Evolutionary conservation across 2,113 vertebrate species (phyloP).

Genomic region (Corythornis cristatus): DNA sequence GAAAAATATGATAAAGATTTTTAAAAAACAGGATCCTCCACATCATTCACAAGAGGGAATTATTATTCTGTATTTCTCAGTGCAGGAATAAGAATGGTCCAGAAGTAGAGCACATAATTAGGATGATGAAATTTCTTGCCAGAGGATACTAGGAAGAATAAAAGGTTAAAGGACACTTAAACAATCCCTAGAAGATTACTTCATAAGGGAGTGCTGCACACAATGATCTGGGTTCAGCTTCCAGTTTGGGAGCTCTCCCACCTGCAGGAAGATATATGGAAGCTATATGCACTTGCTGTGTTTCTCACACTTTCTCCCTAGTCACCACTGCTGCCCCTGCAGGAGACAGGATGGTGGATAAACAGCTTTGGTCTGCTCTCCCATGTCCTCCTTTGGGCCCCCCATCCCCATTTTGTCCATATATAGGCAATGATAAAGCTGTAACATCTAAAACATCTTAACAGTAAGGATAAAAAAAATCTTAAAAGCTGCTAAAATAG

Average conservation of each 20-base stretch:
- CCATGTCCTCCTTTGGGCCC: not conserved
- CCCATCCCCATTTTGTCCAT: not conserved
- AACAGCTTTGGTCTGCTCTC: not conserved
- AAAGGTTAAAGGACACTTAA: not conserved
- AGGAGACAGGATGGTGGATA: not conserved
- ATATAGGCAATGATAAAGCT: not conserved
- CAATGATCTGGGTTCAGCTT: not conserved
- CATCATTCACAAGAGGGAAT: not conserved
- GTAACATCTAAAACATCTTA: not conserved
- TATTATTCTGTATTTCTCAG: not conserved
- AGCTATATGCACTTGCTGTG: not conserved
- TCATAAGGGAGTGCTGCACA: not conserved
- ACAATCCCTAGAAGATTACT: not conserved
- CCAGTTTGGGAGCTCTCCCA: no score
- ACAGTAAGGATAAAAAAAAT: not conserved
- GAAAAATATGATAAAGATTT: not conserved
- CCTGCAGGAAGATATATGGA: not conserved
- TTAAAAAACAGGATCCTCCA: not conserved
- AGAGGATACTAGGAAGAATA: not conserved
- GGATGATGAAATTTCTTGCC: not conserved
- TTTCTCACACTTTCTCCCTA: not conserved
- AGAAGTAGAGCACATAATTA: not conserved
- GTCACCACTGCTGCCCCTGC: not conserved
- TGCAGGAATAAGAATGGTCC: not conserved
- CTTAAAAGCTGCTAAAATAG: not conserved